Evolutionary conservation across 2,888 invertebrate genomes (phyloP).

Genomic region (Morpho deidamia): DNA sequence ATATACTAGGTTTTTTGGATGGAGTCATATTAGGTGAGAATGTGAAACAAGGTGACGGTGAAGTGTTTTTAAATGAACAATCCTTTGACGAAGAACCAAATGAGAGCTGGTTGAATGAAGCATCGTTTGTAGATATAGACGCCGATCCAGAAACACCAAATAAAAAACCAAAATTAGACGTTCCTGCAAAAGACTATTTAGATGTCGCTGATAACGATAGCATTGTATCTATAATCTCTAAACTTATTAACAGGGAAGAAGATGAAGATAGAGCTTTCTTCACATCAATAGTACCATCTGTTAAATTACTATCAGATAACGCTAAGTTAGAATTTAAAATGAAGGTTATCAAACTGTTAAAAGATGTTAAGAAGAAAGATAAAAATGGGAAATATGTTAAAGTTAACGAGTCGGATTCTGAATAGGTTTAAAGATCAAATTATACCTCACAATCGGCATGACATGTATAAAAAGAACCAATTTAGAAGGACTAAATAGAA

Average conservation of each 20-base stretch:
- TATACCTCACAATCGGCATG: too few species aligned
- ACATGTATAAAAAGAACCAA: too few species aligned
- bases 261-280: slow-evolving; percentile 62
- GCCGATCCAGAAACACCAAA: slow-evolving; percentile 21
- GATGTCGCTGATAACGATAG: slow-evolving; percentile 23
- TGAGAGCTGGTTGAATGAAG: slow-evolving; percentile 43
- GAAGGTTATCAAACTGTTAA: slow-evolving; percentile 48
- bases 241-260: slow-evolving; percentile 50
- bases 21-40: slow-evolving; percentile 27
- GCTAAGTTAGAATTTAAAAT: slow-evolving; percentile 53
- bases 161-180: slow-evolving; percentile 23
- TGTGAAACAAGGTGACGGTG: slow-evolving; percentile 20
- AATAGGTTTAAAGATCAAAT: not conserved
- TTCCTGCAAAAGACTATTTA: slow-evolving; percentile 1
- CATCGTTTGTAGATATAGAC: slow-evolving; percentile 36
- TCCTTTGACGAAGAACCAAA: slow-evolving; percentile 22
- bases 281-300: slow-evolving; percentile 49
- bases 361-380: slow-evolving; percentile 36
- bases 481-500: too few species aligned
- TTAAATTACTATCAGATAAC: slow-evolving; percentile 44
- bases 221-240: slow-evolving; percentile 41
- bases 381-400: slow-evolving; percentile 17
- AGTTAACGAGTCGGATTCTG: slow-evolving; percentile 2
- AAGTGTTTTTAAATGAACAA: slow-evolving; percentile 14
- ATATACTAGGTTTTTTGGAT: slow-evolving; percentile 43